A percentile compares a stretch with the other conserved stretches of the same genome.
Evolutionary conservation across 2,888 invertebrate genomes (phyloP).

Genomic region (Oscheius onirici): DNA sequence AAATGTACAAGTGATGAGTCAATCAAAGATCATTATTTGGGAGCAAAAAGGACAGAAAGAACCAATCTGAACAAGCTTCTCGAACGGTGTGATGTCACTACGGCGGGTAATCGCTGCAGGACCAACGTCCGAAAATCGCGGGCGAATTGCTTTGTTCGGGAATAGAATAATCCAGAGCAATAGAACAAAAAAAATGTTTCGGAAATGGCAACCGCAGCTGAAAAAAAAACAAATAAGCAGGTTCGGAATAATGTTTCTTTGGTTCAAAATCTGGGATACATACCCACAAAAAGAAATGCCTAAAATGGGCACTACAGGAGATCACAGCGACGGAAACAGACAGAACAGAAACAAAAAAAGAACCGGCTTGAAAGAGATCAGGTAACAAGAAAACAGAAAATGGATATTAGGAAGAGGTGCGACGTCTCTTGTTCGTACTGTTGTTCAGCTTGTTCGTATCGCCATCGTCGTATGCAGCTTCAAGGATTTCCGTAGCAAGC

Average conservation of each 20-base stretch:
- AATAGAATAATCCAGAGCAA: neutral
- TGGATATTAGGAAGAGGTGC: too few species aligned
- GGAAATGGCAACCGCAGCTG: neutral
- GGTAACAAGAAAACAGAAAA: too few species aligned
- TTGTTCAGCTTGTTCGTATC: too few species aligned
- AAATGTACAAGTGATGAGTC: neutral
- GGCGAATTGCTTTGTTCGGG: neutral
- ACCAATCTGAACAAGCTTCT: slow-evolving; percentile 21
- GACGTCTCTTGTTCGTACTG: too few species aligned
- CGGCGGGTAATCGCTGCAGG: neutral
- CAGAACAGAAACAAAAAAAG: neutral
- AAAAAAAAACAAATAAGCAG: neutral
- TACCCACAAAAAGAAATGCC: neutral
- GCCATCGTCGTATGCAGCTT: neutral
- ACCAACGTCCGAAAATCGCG: slow-evolving; percentile 3
- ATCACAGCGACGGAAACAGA: neutral
- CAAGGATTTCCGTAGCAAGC: slow-evolving; percentile 39
- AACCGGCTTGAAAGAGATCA: neutral
- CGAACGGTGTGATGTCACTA: slow-evolving; percentile 24
- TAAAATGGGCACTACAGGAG: neutral
- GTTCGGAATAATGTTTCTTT: neutral
- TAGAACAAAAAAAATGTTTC: neutral
- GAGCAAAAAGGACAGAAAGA: slow-evolving; percentile 6
- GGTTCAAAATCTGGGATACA: too few species aligned
- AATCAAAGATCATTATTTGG: neutral